Percentiles rank a stretch among this genome's conserved stretches.
These are phyloP conservation scores for Heteropelma amictum DNA, from an alignment of 2,888 invertebrate genomes.

Conservation along the genomic window DNA sequence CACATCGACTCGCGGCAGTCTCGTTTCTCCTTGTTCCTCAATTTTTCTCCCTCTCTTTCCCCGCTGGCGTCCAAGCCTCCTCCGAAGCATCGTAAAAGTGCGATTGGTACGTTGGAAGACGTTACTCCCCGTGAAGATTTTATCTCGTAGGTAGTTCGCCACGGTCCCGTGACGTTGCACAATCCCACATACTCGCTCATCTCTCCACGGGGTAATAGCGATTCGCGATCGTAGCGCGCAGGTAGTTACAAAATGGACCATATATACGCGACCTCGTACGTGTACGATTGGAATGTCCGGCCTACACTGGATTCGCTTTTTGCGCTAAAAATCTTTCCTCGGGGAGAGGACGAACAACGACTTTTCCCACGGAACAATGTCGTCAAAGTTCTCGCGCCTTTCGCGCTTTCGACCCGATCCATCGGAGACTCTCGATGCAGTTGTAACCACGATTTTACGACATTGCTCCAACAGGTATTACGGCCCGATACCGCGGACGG, in stretches of 20 bases:
- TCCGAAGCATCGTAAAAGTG: slow-evolving; percentile 45
- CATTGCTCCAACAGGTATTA: slow-evolving; percentile 24
- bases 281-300: too few species aligned
- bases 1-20: background rate
- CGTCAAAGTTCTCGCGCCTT: too few species aligned
- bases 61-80: slow-evolving; percentile 9
- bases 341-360: background rate
- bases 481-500: too few species aligned
- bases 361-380: background rate
- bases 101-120: slow-evolving; percentile 53
- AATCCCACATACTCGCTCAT: slow-evolving; percentile 27
- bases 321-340: too few species aligned
- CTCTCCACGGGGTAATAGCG: background rate
- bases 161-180: slow-evolving; percentile 54
- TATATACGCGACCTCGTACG: too few species aligned
- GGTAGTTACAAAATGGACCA: slow-evolving; percentile 1
- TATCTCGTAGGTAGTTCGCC: slow-evolving; percentile 53
- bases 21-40: background rate
- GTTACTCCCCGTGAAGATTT: slow-evolving; percentile 50
- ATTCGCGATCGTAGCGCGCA: background rate
- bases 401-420: slow-evolving; percentile 24
- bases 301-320: too few species aligned
- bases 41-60: slow-evolving; percentile 2
- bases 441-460: slow-evolving; percentile 42
- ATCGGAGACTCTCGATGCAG: slow-evolving; percentile 14